Evolutionary conservation across 2,113 vertebrate genomes (phyloP), one percentile per base, ranked within the genome.

Genomic region (Pipa parva): DNA sequence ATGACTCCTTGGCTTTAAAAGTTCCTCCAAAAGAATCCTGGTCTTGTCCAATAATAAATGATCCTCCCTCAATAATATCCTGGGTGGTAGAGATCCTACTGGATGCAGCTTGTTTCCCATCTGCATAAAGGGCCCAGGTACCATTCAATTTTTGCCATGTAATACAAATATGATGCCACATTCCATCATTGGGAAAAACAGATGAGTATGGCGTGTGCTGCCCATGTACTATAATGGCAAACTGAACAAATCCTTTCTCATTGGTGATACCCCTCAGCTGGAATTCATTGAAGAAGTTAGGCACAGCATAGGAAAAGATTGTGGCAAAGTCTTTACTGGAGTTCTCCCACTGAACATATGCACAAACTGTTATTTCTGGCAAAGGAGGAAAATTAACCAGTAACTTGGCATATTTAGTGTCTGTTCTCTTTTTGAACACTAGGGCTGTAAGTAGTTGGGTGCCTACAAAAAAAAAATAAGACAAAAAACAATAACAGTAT

Each of bases 1-100:
- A 96, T 12, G 95, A 89, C 56, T 95, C 93, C 0, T 85, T 90
- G 0, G 56, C 73, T 21, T 27, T 81, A 78, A 97, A 96, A 74
- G 89, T 86, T 13, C 94, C 94, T 0, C 94, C 94, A 45, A 92
- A 86, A 0, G 91, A 89, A 66, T 96, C 94, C 63, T 95, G 95
- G 57, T 97, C 93, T 71, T 97, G 95, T 1, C 96, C 95, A 21
- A 95, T 74, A 7, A 94, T 91, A 15, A 97, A 82, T 31, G 87
- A 89, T 1, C 95, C 92, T 0, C 84, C 78, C 0, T 84, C 82
- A 0, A 81, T 62, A 69, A 97, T 86, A n/a, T 90, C 81, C 25
- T 87, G 82, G 15, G 83, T 79, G 1, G 76, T 69, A 8, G 84
- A 61, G 0, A 65, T 65, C 2, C 70, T 81, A 0, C 45, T 71